Percentiles rank a stretch among this genome's conserved stretches.
These are phyloP conservation scores for Trichopoda pennipes DNA, from an alignment of 2,888 invertebrate species.

Conservation along the genomic window DNA sequence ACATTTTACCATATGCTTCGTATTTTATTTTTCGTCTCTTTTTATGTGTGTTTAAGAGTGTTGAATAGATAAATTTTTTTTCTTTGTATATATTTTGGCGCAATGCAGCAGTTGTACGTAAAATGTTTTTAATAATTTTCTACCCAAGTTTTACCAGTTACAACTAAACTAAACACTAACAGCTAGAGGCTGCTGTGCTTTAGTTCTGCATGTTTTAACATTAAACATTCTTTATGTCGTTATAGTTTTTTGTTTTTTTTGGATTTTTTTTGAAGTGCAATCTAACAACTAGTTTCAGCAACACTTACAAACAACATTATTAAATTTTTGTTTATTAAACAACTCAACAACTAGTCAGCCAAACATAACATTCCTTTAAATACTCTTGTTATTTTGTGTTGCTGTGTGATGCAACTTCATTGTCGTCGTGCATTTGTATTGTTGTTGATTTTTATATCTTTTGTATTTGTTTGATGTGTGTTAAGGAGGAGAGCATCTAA, in stretches of 20 bases:
- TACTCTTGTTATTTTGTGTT: conserved; percentile 22
- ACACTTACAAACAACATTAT: conserved; percentile 35
- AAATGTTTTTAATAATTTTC: conserved; percentile 53
- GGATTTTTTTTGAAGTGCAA: conserved; percentile 1
- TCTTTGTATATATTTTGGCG: conserved; percentile 59
- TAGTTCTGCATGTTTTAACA: conserved; percentile 33
- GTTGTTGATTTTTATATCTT: conserved; percentile 28
- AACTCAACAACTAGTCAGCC: conserved; percentile 55
- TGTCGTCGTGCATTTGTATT: conserved; percentile 4
- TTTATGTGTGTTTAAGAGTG: not conserved
- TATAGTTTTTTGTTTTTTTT: not conserved
- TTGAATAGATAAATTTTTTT: not conserved
- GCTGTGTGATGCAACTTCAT: not conserved
- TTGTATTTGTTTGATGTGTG: conserved; percentile 59
- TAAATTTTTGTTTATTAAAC: conserved; percentile 47
- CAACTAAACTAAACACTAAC: conserved; percentile 43
- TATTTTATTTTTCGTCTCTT: conserved; percentile 57
- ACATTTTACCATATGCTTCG: conserved; percentile 66
- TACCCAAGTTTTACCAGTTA: conserved; percentile 57
- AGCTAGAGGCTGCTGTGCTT: conserved; percentile 44
- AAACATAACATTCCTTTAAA: conserved; percentile 48
- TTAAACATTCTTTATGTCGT: conserved; percentile 18
- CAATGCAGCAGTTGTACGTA: conserved; percentile 64
- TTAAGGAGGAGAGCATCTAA: conserved; percentile 1
- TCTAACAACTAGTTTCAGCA: conserved; percentile 35